Percentiles rank a stretch among this genome's conserved stretches.
Conservation (phyloP, 2,888 invertebrate species). For the Limnephilus lunatus region DNA sequence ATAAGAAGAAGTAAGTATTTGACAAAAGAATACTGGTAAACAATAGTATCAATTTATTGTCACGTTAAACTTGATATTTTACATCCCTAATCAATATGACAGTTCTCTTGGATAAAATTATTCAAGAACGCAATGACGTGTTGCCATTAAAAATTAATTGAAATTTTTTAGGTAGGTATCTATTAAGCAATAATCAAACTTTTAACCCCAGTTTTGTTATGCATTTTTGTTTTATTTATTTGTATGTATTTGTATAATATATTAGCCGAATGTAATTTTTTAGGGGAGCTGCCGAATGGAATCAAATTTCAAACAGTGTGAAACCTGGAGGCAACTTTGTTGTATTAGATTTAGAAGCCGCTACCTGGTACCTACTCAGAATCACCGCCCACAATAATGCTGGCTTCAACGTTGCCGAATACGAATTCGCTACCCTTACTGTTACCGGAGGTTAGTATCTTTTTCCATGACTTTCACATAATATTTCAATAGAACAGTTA, state of each 20-base stretch:
- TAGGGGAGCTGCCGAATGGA: slow-evolving; percentile 93
- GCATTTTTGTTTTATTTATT: not conserved
- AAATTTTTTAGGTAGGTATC: not conserved
- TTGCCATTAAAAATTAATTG: not conserved
- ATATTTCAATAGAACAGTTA: not conserved
- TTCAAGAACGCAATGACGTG: not conserved
- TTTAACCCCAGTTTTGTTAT: not conserved
- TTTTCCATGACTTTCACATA: not conserved
- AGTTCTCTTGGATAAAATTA: not conserved
- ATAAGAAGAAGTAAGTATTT: slow-evolving; percentile 88
- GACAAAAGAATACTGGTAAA: not conserved
- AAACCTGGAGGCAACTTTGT: slow-evolving; percentile 94
- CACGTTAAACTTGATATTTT: not conserved
- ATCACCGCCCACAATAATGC: slow-evolving; percentile 97
- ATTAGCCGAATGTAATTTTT: slow-evolving; percentile 55
- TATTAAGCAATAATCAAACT: not conserved
- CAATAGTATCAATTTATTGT: not conserved
- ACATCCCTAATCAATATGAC: not conserved
- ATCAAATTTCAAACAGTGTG: slow-evolving; percentile 94
- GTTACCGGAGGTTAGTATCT: slow-evolving; percentile 90
- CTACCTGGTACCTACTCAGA: slow-evolving; percentile 94
- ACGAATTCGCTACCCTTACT: slow-evolving; percentile 96
- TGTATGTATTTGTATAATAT: not conserved
- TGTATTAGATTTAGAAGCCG: slow-evolving; percentile 93
- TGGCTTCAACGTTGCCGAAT: slow-evolving; percentile 95